Conservation (phyloP, 2,888 invertebrate species). For the Neoitamus cyanurus region DNA sequence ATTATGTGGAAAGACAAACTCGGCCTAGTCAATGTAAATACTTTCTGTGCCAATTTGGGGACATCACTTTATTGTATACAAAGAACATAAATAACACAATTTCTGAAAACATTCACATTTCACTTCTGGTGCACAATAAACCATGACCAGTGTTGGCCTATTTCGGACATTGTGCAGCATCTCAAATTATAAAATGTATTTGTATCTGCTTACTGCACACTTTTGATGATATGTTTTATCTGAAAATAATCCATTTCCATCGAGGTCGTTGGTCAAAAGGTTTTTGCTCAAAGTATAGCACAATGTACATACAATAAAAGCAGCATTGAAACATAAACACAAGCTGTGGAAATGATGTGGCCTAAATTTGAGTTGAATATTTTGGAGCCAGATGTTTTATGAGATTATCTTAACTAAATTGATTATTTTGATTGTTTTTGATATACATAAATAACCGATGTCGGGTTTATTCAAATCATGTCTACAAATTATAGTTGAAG, state of each 20-base stretch:
- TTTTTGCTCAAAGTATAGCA: background rate
- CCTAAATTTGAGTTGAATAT: too few relatives aligned
- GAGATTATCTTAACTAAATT: too few relatives aligned
- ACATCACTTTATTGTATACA: background rate
- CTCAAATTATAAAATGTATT: background rate
- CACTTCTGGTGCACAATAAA: background rate
- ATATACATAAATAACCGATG: too few relatives aligned
- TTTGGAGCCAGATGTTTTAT: too few relatives aligned
- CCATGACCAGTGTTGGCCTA: background rate
- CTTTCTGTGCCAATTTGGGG: background rate
- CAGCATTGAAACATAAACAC: too few relatives aligned
- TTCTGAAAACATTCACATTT: background rate
- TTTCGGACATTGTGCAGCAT: background rate
- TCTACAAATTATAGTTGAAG: too few relatives aligned
- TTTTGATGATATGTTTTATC: background rate
- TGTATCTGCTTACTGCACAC: background rate
- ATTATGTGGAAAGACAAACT: background rate
- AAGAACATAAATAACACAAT: background rate
- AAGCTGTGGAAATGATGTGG: too few relatives aligned
- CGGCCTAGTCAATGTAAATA: background rate
- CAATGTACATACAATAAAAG: background rate
- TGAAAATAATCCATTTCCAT: too few relatives aligned
- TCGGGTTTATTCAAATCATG: too few relatives aligned
- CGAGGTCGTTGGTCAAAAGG: too few relatives aligned
- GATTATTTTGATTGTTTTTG: too few relatives aligned